Conservation (phyloP, 1,140 invertebrate genomes). For the Luehdorfia chinensis region DNA sequence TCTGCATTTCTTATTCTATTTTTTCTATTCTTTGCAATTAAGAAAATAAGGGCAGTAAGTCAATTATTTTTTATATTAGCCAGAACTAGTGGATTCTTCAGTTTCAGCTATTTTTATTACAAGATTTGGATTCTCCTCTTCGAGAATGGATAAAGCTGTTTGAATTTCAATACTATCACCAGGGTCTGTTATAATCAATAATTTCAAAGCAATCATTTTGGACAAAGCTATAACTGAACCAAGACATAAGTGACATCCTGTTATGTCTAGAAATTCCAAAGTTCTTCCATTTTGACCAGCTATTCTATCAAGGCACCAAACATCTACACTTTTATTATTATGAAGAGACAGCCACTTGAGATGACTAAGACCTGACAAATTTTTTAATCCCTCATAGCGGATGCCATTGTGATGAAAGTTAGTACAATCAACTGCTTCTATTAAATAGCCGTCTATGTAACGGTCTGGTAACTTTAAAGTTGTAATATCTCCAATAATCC, state of each 20-base stretch:
- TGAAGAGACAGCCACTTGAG: conserved; percentile 66
- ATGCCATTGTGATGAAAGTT: conserved; percentile 61
- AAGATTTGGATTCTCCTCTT: conserved; percentile 55
- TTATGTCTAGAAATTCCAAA: conserved; percentile 65
- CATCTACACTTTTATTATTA: conserved; percentile 64
- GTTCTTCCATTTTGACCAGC: conserved; percentile 51
- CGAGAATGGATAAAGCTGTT: conserved; percentile 54
- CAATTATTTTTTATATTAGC: background rate
- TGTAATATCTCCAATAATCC: conserved; percentile 47
- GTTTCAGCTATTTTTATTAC: conserved; percentile 46
- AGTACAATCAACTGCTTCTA: conserved; percentile 68
- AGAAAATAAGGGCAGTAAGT: too few relatives aligned
- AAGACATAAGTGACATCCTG: conserved; percentile 52
- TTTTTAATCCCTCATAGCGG: conserved; percentile 66
- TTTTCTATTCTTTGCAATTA: too few relatives aligned
- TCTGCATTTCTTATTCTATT: too few relatives aligned
- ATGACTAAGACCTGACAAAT: conserved; percentile 48
- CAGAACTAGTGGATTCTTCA: too few relatives aligned
- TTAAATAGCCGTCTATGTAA: conserved; percentile 50
- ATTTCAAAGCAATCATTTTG: conserved; percentile 56
- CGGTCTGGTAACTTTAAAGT: conserved; percentile 47
- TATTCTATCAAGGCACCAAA: conserved; percentile 68
- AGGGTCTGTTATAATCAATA: conserved; percentile 55
- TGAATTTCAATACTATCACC: conserved; percentile 55
- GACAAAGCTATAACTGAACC: conserved; percentile 53